phyloP scores from a whole-genome alignment of 1,140 invertebrate genomes.

The Notospermus geniculatus region DNA sequence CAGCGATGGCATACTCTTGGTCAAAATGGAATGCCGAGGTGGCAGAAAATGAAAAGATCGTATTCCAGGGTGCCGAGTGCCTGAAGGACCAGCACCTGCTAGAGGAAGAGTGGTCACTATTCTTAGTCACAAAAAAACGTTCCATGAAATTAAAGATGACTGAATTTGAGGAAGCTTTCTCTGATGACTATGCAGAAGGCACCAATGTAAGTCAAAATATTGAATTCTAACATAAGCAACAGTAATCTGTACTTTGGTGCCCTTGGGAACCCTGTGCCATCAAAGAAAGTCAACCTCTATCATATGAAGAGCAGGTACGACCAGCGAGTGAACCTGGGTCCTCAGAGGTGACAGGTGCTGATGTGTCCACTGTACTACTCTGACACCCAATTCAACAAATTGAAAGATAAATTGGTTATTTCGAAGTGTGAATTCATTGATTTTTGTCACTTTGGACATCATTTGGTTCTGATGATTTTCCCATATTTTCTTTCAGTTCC shows the following conservation, averaged over 20 bases:
- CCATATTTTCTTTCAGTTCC: conserved; percentile 45
- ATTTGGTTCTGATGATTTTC: background rate
- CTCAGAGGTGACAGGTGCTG: too few species aligned
- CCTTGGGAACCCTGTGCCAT: too few species aligned
- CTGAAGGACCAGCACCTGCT: conserved; percentile 44
- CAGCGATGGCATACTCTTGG: conserved; percentile 80
- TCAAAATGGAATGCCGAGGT: conserved; percentile 77
- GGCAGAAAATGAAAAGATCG: conserved; percentile 35
- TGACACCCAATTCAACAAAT: too few species aligned
- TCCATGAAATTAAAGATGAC: conserved; percentile 45
- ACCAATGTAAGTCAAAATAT: conserved; percentile 23
- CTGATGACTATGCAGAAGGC: conserved; percentile 38
- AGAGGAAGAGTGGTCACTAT: conserved; percentile 53
- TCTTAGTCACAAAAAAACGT: conserved; percentile 40
- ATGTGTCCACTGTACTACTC: too few species aligned
- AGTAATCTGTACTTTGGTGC: background rate
- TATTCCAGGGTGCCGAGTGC: conserved; percentile 44
- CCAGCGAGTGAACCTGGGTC: too few species aligned
- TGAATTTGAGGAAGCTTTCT: conserved; percentile 48
- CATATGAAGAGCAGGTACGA: too few species aligned
- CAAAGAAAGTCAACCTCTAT: too few species aligned
- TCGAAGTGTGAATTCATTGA: background rate
- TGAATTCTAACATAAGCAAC: too few species aligned
- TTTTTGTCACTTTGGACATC: conserved; percentile 2
- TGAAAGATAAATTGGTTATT: too few species aligned